Base-by-base conservation (phyloP, 1,140 invertebrate genomes). In the Argopecten irradians region DNA sequence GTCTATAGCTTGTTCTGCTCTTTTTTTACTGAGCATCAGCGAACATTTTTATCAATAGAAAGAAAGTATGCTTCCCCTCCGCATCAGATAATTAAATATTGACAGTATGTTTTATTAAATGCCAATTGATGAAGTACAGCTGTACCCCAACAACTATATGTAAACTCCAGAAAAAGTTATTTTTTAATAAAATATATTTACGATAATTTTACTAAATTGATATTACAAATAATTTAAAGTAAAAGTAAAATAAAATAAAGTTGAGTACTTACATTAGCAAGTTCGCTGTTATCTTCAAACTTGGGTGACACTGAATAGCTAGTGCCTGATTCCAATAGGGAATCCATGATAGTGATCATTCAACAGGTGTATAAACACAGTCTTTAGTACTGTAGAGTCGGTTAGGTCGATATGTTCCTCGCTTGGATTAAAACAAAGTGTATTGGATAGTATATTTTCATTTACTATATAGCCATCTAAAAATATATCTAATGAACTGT, bases 401-500 rank as follows among this genome's bases (percentile, higher is more conserved):
- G 22, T n/a, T 71, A 71, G 55, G 55, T 71, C 55, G 55, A 71
- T 71, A 71, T 71, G 55, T 71, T 71, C 55, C 55, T 71, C 55
- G 22, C 55, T 71, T 71, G 55, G 55, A 71, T 71, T 71, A 71
- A 71, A 71, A 71, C 55, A 71, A 71, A 71, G 55, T 71, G 55
- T 71, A 71, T 71, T 71, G 55, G 22, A 71, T 71, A 71, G 22
- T 71, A 71, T 71, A 71, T 71, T 22, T 71, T 28, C 55, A 71
- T 71, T 71, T 71, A 71, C 55, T 71, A 71, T 71, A 71, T 71
- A 71, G 55, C 16, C 55, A 71, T 71, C 55, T 71, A 71, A 71
- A 71, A 71, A 71, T 71, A 71, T 71, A 5, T 71, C 28, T 71
- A 71, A 71, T 71, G 55, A 71, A 71, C 55, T 71, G 55, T 5